Evolutionary conservation across 2,113 vertebrate genomes (phyloP), one percentile per base, ranked within the genome.

Genomic region (Columba livia): DNA sequence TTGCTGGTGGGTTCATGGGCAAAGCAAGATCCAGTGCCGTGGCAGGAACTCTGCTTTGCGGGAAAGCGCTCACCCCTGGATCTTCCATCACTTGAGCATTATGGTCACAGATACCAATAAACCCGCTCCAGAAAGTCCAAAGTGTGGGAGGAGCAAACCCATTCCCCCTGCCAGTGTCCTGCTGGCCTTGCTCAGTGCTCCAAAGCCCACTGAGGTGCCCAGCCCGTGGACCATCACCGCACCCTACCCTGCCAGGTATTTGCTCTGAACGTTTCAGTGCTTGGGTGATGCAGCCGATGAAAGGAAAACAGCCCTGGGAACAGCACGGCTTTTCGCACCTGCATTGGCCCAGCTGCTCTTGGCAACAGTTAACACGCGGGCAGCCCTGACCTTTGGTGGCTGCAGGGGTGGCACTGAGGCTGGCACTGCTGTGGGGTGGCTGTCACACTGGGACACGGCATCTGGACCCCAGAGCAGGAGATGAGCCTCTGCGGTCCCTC

Each of bases 1-100:
- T 23, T 80, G 73, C 15, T 34, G 57, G 0, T 42, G 38, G 26
- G 19, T 4, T 64, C 40, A 6, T 1, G 26, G 48, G 17, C 34
- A 70, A 15, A 70, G 50, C 0, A 1, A 71, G 70, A 42, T 40
- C 51, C 5, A 17, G 6, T 0, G 10, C 26, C 21, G 6, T 0
- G 0, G 26, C n/a, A 82, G 89, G 65, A 90, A 29, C 19, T 77
- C 42, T 3, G 25, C 57, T 74, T 50, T 4, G 0, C 10, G 32
- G 42, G 16, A 40, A 18, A 71, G n/a, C 3, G 0, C 36, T 24
- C 44, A 18, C 3, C 25, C n/a, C 32, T 47, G 47, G 25, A 21
- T 44, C 51, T 57, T 66, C 61, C 74, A 23, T 5, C 0, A 0
- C 47, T 11, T 12, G 1, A 7, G 24, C 0, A 0, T 29, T 9